Evolutionary conservation across 1,140 invertebrate genomes (phyloP).

Genomic region (Diabrotica undecimpunctata): DNA sequence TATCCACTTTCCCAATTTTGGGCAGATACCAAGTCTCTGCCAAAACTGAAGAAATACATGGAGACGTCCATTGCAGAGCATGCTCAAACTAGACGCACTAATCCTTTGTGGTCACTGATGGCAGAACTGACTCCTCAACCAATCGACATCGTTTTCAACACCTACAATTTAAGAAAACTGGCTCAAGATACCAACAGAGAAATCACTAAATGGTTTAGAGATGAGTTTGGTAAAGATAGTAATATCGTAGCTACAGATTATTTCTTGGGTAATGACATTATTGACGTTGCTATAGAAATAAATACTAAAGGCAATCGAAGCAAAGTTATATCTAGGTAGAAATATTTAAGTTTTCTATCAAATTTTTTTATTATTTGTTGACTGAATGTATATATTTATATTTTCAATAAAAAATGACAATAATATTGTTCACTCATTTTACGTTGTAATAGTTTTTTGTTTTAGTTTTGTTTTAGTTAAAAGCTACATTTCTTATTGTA

Average conservation of each 20-base stretch:
- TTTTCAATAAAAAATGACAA: too few relatives aligned
- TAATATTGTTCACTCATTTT: too few relatives aligned
- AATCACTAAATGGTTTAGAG: slow-evolving; percentile 62
- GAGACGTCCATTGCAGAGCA: slow-evolving; percentile 50
- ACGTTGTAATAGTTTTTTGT: too few relatives aligned
- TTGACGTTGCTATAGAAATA: slow-evolving; percentile 63
- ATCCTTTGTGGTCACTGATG: slow-evolving; percentile 72
- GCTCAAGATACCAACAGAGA: slow-evolving; percentile 67
- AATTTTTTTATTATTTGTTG: too few relatives aligned
- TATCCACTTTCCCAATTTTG: slow-evolving; percentile 65
- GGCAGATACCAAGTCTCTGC: slow-evolving; percentile 57
- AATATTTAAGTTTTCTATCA: too few relatives aligned
- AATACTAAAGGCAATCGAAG: slow-evolving; percentile 45
- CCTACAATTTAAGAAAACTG: slow-evolving; percentile 63
- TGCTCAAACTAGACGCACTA: slow-evolving; percentile 45
- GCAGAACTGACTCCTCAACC: slow-evolving; percentile 73
- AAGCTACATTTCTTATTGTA: too few relatives aligned
- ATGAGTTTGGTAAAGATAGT: slow-evolving; percentile 61
- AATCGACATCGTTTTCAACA: slow-evolving; percentile 61
- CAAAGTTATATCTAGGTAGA: not conserved
- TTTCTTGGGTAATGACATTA: slow-evolving; percentile 72
- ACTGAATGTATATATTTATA: too few relatives aligned
- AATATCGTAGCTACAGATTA: slow-evolving; percentile 77
- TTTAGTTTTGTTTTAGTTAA: too few relatives aligned
- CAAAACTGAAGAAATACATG: slow-evolving; percentile 56